Evolutionary conservation across 2,888 invertebrate species (phyloP), one percentile per base, ranked within the genome.

Genomic region (Yponomeuta malinellus): DNA sequence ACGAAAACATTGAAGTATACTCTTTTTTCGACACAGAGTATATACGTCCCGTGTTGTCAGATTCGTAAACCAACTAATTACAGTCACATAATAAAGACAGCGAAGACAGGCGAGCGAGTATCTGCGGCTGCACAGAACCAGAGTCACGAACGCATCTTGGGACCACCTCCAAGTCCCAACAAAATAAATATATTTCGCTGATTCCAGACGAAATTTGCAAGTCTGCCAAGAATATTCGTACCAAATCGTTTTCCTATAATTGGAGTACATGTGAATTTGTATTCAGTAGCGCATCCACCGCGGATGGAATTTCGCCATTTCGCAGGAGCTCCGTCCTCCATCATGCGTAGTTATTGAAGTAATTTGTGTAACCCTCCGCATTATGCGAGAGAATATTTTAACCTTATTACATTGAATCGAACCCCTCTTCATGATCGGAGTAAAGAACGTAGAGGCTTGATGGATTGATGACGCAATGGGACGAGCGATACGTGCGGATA

Each of bases 161-260:
- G 52, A 59, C 64, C 63, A 68, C 68, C 15, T 31, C 75, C 78
- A 82, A 84, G 83, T 86, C 82, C 80, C 82, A 88, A 88, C 88
- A 87, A 92, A 90, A 91, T 91, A 91, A 90, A 90, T 90, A 89
- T 90, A 88, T 90, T 89, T 89, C 82, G 90, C 87, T 89, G 91
- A 91, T 90, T 90, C 87, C 81, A 87, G 86, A 80, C 83, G 82
- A 89, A 89, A 91, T 91, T 91, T 92, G 91, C 91, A 92, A 92
- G 90, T 92, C 89, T 90, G 91, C 91, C 91, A 91, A 91, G 90
- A 90, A 91, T 90, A 91, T 92, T 90, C 88, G 86, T 90, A 90
- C 86, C 89, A 91, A 91, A 92, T 92, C 91, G 91, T 92, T 92
- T 92, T 92, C 91, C 91, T 91, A 91, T 92, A 92, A 92, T 92